Evolutionary conservation across 2,888 invertebrate species (phyloP), one percentile per base, ranked within the genome.

Genomic region (Rotaria socialis): DNA sequence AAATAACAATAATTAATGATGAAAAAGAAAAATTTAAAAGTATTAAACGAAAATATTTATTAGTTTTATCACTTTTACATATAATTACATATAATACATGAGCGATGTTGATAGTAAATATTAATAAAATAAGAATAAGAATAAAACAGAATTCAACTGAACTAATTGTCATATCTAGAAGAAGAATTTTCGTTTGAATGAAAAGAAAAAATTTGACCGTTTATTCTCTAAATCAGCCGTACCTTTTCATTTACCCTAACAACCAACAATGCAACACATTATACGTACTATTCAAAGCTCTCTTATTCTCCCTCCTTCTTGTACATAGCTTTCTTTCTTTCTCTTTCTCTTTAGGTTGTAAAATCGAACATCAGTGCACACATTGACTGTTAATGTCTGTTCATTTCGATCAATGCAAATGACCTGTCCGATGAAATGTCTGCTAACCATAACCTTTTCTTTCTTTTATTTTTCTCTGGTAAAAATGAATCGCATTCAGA

Each of bases 1-100:
- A 80, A n/a, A 80, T 22, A 24, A 47, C 22, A 47, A 80, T 43
- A n/a, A 47, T 47, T 24, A 80, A 47, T n/a, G 80, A 80, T 80
- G 80, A 22, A 47, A 80, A n/a, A 0, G 80, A 80, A 4, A 14
- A 47, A 80, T 47, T 80, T 2, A 80, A n/a, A 2, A 80, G n/a
- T 47, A 47, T 80, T n/a, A 19, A 22, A 22, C 47, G 43, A 47
- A 47, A 80, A 47, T n/a, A 80, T 80, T 22, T 41, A 47, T 16
- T 11, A 35, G 10, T n/a, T 80, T 47, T 22, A 47, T n/a, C 47
- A 80, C 14, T 47, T 43, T 47, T 22, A 22, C 5, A 22, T n/a
- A 80, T 14, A n/a, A 80, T 80, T 47, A 80, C 24, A 80, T 80
- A 80, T 16, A 43, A 80, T 80, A 80, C 8, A 47, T 80, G 80